Conservation (phyloP, 2,888 invertebrate species). For the Chrysolina americana region DNA sequence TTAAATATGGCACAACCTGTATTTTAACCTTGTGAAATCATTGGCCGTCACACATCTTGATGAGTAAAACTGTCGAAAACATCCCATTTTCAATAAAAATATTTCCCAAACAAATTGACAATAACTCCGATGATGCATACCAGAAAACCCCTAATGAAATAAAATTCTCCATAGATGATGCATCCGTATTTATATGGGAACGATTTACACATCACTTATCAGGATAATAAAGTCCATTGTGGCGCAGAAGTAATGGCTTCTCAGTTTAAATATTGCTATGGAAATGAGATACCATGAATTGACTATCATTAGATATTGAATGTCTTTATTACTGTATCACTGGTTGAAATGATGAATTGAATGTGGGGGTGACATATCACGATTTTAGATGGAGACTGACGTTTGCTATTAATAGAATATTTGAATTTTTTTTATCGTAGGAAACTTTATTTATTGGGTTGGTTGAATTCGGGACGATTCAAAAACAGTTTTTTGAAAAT, state of each 20-base stretch:
- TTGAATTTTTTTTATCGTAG: no score
- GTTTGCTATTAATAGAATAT: no score
- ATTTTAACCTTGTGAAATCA: no score
- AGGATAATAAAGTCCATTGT: constrained; percentile 45
- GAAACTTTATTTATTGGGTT: no score
- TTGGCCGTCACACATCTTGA: no score
- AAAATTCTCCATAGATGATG: constrained; percentile 17
- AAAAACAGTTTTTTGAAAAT: no score
- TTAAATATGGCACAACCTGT: no score
- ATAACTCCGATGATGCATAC: not conserved
- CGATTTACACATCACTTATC: constrained; percentile 45
- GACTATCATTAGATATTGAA: constrained; percentile 21
- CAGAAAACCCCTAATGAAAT: constrained; percentile 4
- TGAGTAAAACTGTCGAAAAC: not conserved
- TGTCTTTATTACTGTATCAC: constrained; percentile 17
- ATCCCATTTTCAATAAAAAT: not conserved
- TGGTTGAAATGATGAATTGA: not conserved
- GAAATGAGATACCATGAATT: constrained; percentile 22
- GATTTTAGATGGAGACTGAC: not conserved
- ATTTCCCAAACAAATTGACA: not conserved
- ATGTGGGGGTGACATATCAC: not conserved
- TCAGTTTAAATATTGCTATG: constrained; percentile 30
- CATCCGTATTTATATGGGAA: constrained; percentile 28
- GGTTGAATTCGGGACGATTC: no score
- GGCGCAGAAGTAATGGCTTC: constrained; percentile 34